Base-by-base conservation (phyloP, 2,113 vertebrate genomes). In the Shinisaurus crocodilurus region DNA sequence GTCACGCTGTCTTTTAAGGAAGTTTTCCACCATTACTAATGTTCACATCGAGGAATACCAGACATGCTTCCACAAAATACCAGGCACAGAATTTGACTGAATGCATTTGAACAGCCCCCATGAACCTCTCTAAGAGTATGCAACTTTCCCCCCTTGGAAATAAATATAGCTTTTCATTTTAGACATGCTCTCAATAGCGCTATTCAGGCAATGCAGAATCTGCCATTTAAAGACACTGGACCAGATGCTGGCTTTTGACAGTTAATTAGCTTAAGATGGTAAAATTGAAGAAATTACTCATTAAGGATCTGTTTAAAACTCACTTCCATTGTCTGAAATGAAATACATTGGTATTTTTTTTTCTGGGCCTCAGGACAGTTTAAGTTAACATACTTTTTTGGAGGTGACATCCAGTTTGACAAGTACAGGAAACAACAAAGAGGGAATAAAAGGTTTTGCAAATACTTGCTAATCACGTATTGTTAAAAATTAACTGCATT, bases 121-220 rank as follows among this genome's bases (percentile, higher is more conserved):
- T 32, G 29, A 54, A 54, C 32, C 13, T 4, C 60, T 89, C 23
- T 34, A 57, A 54, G 67, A 88, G 48, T 32, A 57, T 57, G 37
- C 48, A 85, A n/a, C 48, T 72, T 54, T 25, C 25, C 13, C 5
- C n/a, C 27, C 37, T 72, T 88, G 27, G 29, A 72, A 54, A 86
- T 70, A 88, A 72, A 82, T 82, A 82, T 70, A 88, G 87, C 54
- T 43, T 87, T 77, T 50, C 29, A 70, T 82, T 74, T 81, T 60
- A 43, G n/a, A 89, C 69, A 74, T 43, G 50, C 20, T 74, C 37
- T 74, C 88, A 74, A 5, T 60, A 74, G 67, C 45, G 27, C 10
- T 74, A 82, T 32, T 82, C 37, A 63, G 80, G 40, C 67, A 88
- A 40, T 23, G 72, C 1, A 27, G 16, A 40, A 72, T 6, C 48